Conservation (phyloP, 2,888 invertebrate species). For the Adelphocoris suturalis region DNA sequence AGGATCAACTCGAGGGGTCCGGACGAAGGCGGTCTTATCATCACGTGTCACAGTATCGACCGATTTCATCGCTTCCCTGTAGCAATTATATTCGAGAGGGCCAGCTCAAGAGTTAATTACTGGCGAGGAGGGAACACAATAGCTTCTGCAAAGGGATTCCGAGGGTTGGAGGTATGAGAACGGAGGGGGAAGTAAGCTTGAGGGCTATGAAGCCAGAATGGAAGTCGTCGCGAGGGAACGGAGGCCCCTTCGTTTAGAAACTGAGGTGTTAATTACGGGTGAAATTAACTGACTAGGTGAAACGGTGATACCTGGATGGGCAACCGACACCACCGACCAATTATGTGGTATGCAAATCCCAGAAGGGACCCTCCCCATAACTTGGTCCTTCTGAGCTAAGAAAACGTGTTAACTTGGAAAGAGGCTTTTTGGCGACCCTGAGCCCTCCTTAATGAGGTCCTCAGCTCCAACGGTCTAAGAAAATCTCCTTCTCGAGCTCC, state of each 20-base stretch:
- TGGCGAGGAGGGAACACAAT: constrained; percentile 11
- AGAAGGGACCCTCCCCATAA: background rate
- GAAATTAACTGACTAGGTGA: constrained; percentile 10
- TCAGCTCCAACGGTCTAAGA: background rate
- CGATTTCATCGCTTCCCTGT: background rate
- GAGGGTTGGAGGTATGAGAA: background rate
- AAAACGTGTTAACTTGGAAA: constrained; percentile 2
- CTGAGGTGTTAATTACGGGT: constrained; percentile 35
- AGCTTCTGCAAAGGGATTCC: background rate
- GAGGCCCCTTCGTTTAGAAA: background rate
- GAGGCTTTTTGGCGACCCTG: constrained; percentile 13
- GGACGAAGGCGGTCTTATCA: background rate
- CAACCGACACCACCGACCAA: constrained; percentile 28
- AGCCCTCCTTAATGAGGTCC: background rate
- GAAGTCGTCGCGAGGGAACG: background rate
- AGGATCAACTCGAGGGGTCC: background rate
- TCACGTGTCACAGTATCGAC: constrained; percentile 1
- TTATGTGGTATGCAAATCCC: background rate
- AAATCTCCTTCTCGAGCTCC: background rate
- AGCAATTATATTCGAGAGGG: constrained; percentile 20
- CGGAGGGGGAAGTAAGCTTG: background rate
- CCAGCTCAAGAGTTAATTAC: constrained; percentile 8
- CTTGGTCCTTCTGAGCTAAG: background rate
- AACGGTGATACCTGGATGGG: constrained; percentile 32
- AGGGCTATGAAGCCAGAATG: background rate